Conservation (phyloP, 2,797 vertebrate species). For the Acanthiza pusilla region DNA sequence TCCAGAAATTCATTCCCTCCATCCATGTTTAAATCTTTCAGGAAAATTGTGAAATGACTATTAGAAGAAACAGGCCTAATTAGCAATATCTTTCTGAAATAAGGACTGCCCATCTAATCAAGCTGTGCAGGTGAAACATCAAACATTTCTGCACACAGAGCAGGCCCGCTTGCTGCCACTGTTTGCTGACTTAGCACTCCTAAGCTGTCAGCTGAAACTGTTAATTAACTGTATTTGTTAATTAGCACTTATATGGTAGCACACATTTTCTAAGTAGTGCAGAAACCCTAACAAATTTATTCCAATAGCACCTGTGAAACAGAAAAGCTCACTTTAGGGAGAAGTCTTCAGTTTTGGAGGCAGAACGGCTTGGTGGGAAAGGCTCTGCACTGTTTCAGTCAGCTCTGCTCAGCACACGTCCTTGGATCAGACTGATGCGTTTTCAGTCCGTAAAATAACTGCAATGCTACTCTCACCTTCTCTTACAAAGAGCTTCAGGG, state of each 20-base stretch:
- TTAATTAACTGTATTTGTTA: neutral
- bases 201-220: neutral
- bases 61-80: neutral
- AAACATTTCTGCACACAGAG: neutral
- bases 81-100: neutral
- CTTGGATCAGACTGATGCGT: neutral
- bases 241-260: neutral
- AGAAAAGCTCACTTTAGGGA: neutral
- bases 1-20: conserved; percentile 1
- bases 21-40: neutral
- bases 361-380: neutral
- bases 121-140: neutral
- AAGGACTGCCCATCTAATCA: neutral
- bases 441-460: neutral
- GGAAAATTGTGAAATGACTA: neutral
- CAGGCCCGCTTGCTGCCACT: neutral
- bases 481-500: neutral
- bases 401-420: neutral
- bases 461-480: neutral
- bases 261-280: neutral
- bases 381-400: neutral
- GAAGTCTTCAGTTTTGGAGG: neutral
- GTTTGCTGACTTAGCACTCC: neutral
- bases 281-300: neutral
- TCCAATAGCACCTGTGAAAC: neutral